A percentile compares a stretch with the other conserved stretches of the same genome.
Conservation (phyloP, 2,113 vertebrate genomes). For the Ophthalmolycus amberensis region DNA sequence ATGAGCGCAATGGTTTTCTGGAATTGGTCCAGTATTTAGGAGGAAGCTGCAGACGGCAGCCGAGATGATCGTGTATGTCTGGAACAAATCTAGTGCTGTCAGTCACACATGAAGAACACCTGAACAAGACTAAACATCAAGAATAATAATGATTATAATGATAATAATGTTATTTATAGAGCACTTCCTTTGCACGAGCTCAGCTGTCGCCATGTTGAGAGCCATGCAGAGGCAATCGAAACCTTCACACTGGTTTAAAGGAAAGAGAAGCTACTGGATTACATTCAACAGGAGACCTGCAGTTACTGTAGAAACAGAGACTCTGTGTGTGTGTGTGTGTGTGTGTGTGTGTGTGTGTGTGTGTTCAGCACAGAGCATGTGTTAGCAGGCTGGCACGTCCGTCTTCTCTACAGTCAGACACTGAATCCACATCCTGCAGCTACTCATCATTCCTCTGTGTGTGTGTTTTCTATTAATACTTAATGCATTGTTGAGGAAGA, state of each 20-base stretch:
- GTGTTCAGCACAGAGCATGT: neutral
- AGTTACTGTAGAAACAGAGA: neutral
- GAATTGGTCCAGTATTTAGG: no score
- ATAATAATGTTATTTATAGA: no score
- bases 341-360: neutral
- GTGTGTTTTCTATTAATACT: constrained; percentile 30
- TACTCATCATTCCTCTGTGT: constrained; percentile 7
- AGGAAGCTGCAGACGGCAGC: no score
- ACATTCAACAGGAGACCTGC: neutral
- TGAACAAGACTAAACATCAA: no score
- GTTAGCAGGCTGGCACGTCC: neutral
- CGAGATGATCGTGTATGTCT: no score
- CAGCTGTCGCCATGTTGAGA: no score
- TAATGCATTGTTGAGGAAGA: neutral
- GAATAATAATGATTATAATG: no score
- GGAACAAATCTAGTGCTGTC: no score
- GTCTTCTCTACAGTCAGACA: neutral
- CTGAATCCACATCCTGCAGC: neutral
- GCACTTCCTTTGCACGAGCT: no score
- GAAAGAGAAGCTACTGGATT: neutral
- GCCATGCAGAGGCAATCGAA: no score
- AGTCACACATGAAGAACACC: no score
- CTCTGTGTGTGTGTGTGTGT: neutral
- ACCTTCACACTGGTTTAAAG: neutral
- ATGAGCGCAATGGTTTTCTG: no score